Percentiles rank a stretch among this genome's conserved stretches.
Conservation (phyloP, 2,888 invertebrate species). For the Zelleria hepariella region DNA sequence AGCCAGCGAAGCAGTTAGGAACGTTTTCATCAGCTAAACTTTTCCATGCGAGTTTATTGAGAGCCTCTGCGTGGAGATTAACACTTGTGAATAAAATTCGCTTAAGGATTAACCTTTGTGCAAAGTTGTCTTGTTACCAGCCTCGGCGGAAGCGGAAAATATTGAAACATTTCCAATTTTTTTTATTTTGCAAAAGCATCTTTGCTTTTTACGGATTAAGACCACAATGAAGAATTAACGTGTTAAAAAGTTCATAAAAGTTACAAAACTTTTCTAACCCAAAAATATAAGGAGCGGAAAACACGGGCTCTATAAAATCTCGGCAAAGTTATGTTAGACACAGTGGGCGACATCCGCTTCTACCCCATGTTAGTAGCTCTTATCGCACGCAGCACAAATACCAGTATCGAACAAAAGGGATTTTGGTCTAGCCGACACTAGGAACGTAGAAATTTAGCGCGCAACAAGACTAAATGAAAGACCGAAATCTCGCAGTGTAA, state of each 20-base stretch:
- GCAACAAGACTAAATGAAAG: not conserved
- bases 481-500: not conserved
- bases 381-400: no score
- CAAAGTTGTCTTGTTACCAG: slow-evolving; percentile 58
- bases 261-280: no score
- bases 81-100: slow-evolving; percentile 53
- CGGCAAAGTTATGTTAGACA: not conserved
- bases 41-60: slow-evolving; percentile 67
- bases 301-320: not conserved
- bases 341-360: no score
- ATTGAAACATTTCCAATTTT: not conserved
- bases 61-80: slow-evolving; percentile 62
- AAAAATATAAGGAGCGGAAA: not conserved
- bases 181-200: not conserved
- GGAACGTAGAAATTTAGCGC: not conserved
- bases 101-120: slow-evolving; percentile 49
- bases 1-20: slow-evolving; percentile 49
- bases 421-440: no score
- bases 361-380: no score
- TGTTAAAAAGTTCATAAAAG: no score
- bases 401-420: no score
- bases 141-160: slow-evolving; percentile 5
- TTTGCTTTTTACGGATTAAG: no score
- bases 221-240: no score
- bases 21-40: slow-evolving; percentile 59